These are phyloP conservation scores for Chiridota heheva DNA, from an alignment of 35 echinoderm and acorn worm species.

Conservation along the genomic window DNA sequence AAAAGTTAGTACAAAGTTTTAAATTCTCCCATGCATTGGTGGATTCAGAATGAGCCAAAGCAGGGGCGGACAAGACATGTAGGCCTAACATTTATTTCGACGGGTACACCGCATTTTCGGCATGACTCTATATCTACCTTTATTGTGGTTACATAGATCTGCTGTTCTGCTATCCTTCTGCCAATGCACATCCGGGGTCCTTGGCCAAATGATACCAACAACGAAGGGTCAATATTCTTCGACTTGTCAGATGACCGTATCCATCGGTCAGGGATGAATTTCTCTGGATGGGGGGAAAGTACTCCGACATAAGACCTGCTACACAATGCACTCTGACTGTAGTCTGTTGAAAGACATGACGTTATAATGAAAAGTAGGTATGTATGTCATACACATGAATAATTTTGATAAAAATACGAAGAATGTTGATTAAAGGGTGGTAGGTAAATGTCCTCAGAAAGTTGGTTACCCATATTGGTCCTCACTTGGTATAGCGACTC, in stretches of 20 bases:
- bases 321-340: conserved; percentile 83
- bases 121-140: conserved; percentile 71
- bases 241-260: conserved; percentile 41
- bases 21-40: too few relatives aligned
- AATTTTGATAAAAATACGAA: too few relatives aligned
- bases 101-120: too few relatives aligned
- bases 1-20: too few relatives aligned
- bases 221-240: conserved; percentile 68
- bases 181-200: conserved; percentile 87
- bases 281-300: conserved; percentile 66
- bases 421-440: too few relatives aligned
- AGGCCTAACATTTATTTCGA: background rate
- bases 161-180: conserved; percentile 80
- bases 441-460: too few relatives aligned
- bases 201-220: conserved; percentile 67
- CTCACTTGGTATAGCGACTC: too few relatives aligned
- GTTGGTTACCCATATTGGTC: too few relatives aligned
- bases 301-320: conserved; percentile 87
- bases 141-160: conserved; percentile 61
- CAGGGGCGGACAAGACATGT: too few relatives aligned
- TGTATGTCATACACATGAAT: too few relatives aligned
- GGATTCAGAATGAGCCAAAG: too few relatives aligned
- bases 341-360: conserved; percentile 46
- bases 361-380: background rate
- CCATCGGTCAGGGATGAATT: conserved; percentile 90